A percentile compares a stretch with the other conserved stretches of the same genome.
phyloP scores from a whole-genome alignment of 2,888 invertebrate species.

The Invenusta paracnida region DNA sequence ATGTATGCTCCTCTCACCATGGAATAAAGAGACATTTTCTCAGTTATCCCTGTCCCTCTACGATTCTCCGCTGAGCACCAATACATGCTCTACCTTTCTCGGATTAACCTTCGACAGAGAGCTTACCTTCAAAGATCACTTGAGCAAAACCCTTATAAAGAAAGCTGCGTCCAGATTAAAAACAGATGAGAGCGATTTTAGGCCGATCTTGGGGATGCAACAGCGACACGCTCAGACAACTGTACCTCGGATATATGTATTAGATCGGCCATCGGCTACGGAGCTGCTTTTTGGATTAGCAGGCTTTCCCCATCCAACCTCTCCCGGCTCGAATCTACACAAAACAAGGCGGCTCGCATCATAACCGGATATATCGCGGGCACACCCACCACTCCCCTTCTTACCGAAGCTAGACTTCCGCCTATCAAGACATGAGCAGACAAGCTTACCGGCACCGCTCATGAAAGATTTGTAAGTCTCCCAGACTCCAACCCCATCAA shows the following conservation, averaged over 20 bases:
- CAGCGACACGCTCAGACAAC: neutral
- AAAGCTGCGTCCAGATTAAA: neutral
- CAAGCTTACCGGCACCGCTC: neutral
- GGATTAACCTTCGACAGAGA: neutral
- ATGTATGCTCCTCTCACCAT: neutral
- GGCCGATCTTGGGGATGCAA: neutral
- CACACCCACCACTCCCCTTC: neutral
- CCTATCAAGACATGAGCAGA: neutral
- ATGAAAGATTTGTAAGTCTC: neutral
- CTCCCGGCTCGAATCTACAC: neutral
- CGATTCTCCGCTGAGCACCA: neutral
- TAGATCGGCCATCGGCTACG: neutral
- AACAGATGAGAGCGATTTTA: neutral
- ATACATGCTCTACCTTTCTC: neutral
- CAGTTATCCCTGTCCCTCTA: neutral
- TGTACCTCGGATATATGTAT: slow-evolving; percentile 4
- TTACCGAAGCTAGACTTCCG: neutral
- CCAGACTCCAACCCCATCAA: neutral
- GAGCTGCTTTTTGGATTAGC: neutral
- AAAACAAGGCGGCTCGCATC: slow-evolving; percentile 2
- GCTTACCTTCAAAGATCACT: neutral
- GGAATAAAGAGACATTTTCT: neutral
- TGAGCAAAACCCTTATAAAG: neutral
- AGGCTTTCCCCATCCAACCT: neutral
- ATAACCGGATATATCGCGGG: neutral